Percentiles rank a stretch among this genome's conserved stretches.
Conservation (phyloP, 2,797 vertebrate genomes). For the Acanthurus tractus region DNA sequence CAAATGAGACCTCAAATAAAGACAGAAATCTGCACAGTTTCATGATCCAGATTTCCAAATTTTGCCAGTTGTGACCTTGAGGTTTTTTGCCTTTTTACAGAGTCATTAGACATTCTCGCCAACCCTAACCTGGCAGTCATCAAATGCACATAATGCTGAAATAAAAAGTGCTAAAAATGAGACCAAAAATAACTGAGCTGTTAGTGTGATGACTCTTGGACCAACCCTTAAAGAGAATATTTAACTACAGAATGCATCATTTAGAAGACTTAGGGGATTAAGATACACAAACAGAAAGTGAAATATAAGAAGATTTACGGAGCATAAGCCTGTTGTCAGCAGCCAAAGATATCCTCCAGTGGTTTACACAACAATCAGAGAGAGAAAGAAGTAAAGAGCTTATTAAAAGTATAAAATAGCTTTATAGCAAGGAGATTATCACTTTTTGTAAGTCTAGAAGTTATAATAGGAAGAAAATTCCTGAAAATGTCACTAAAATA, state of each 20-base stretch:
- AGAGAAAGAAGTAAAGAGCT: constrained; percentile 7
- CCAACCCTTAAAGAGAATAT: constrained; percentile 17
- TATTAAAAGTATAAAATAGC: neutral
- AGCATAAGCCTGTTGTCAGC: constrained; percentile 2
- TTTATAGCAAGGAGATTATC: constrained; percentile 16
- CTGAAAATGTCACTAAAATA: constrained; percentile 17
- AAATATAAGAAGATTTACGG: constrained; percentile 19
- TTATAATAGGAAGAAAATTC: neutral
- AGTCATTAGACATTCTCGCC: constrained; percentile 12
- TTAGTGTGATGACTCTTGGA: neutral
- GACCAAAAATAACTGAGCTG: constrained; percentile 7
- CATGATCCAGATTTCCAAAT: constrained; percentile 11
- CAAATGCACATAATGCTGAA: constrained; percentile 13
- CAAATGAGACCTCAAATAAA: constrained; percentile 14
- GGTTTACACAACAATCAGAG: constrained; percentile 18
- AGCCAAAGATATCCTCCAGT: constrained; percentile 16
- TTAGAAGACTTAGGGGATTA: constrained; percentile 11
- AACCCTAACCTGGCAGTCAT: constrained; percentile 8
- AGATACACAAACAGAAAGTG: constrained; percentile 1
- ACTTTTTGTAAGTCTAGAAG: constrained; percentile 13
- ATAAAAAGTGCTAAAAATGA: constrained; percentile 32
- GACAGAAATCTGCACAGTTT: constrained; percentile 6
- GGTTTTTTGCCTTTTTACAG: constrained; percentile 19
- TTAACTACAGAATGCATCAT: constrained; percentile 16
- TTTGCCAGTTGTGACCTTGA: constrained; percentile 22